Evolutionary conservation across 2,113 vertebrate species (phyloP).

Genomic region (Triplophysa tibetana): DNA sequence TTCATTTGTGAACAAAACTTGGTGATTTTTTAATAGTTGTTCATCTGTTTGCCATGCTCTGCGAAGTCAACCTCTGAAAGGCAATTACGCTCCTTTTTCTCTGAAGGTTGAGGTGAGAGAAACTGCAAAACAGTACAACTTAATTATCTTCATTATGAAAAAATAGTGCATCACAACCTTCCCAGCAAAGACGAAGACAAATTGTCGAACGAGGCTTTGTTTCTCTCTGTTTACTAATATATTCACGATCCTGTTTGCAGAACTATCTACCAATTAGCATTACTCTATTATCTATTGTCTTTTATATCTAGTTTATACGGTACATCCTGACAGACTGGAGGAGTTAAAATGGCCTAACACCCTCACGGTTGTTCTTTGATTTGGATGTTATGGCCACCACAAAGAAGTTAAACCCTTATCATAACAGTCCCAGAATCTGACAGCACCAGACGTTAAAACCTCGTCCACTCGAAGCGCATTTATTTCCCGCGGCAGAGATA

Average conservation of each 20-base stretch:
- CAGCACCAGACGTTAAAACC: constrained; percentile 84
- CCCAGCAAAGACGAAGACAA: constrained; percentile 6
- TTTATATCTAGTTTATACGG: constrained; percentile 36
- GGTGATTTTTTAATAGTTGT: constrained; percentile 47
- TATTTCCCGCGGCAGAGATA: constrained; percentile 86
- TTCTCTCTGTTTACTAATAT: constrained; percentile 13
- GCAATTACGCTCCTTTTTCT: constrained; percentile 43
- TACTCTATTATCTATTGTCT: constrained; percentile 43
- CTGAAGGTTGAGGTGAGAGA: constrained; percentile 21
- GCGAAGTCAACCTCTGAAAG: constrained; percentile 42
- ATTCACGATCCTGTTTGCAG: constrained; percentile 17
- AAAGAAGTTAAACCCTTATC: constrained; percentile 89
- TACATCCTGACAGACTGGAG: background rate
- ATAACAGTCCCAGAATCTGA: constrained; percentile 80
- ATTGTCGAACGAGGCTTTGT: constrained; percentile 16
- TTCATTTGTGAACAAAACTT: constrained; percentile 53
- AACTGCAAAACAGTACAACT: constrained; percentile 24
- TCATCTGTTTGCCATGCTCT: constrained; percentile 47
- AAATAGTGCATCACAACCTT: constrained; percentile 16
- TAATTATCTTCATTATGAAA: constrained; percentile 42
- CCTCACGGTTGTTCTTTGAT: constrained; percentile 76
- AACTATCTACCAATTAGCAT: constrained; percentile 44
- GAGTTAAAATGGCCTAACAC: constrained; percentile 23
- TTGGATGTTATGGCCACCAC: constrained; percentile 82
- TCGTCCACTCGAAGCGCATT: constrained; percentile 81